phyloP scores from a whole-genome alignment of 2,888 invertebrate genomes.

The Polydrusus pterygomalis region DNA sequence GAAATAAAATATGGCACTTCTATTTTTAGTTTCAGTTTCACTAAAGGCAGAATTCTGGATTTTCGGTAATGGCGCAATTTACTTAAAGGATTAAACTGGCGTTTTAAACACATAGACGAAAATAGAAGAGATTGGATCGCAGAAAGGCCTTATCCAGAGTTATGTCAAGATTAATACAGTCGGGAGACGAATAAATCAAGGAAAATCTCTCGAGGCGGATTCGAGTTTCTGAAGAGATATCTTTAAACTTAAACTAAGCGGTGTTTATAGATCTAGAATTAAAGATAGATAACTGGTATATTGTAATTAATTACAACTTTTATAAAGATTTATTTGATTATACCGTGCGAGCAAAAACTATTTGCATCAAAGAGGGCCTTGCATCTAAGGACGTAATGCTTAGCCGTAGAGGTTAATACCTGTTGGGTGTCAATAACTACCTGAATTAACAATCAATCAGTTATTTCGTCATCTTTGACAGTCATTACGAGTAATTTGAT shows the following conservation, averaged over 20 bases:
- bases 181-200: constrained; percentile 8
- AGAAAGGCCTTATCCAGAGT: constrained; percentile 14
- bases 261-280: constrained; percentile 3
- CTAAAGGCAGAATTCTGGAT: not conserved
- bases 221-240: not conserved
- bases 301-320: too few species aligned
- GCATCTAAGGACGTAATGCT: too few species aligned
- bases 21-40: not conserved
- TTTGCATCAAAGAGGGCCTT: too few species aligned
- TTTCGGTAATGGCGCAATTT: not conserved
- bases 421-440: too few species aligned
- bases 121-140: constrained; percentile 9
- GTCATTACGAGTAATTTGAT: too few species aligned
- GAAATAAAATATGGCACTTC: too few species aligned
- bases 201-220: constrained; percentile 1
- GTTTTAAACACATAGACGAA: constrained; percentile 4
- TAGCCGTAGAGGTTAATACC: too few species aligned
- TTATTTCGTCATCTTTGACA: too few species aligned
- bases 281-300: not conserved
- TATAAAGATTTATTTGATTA: too few species aligned
- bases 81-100: not conserved
- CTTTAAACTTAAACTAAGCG: not conserved
- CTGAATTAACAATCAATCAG: too few species aligned
- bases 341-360: too few species aligned
- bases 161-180: constrained; percentile 19